These are phyloP conservation scores for Marcusenius ussheri DNA, from an alignment of 2,113 vertebrate species.

Conservation along the genomic window DNA sequence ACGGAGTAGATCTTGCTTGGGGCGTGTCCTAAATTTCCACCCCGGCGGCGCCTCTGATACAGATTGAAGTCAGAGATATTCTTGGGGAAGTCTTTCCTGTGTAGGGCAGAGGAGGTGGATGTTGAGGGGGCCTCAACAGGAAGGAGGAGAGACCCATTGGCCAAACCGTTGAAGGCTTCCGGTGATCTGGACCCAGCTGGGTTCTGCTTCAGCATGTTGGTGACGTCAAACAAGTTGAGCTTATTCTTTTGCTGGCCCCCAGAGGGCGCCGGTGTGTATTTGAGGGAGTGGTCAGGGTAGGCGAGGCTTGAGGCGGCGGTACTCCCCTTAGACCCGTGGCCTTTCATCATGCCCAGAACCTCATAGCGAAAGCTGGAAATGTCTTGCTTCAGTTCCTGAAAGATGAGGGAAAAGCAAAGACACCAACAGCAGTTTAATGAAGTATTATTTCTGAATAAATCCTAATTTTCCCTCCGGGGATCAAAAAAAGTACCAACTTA, in stretches of 20 bases:
- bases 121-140: constrained; percentile 40
- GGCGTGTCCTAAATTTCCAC: constrained; percentile 42
- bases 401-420: constrained; percentile 19
- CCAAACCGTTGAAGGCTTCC: constrained; percentile 63
- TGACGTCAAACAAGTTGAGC: constrained; percentile 77
- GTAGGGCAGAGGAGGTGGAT: constrained; percentile 8
- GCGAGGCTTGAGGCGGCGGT: constrained; percentile 57
- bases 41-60: constrained; percentile 70
- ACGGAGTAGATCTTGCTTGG: constrained; percentile 74
- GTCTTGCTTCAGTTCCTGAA: constrained; percentile 93
- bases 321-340: constrained; percentile 51
- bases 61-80: constrained; percentile 70
- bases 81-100: constrained; percentile 64
- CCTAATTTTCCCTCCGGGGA: background rate
- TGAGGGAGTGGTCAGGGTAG: constrained; percentile 65
- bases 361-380: constrained; percentile 98
- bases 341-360: constrained; percentile 87
- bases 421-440: background rate
- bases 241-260: constrained; percentile 66
- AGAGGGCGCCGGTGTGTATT: constrained; percentile 48
- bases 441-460: background rate
- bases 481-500: background rate
- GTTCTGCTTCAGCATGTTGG: constrained; percentile 75
- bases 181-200: constrained; percentile 49
- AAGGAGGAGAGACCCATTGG: constrained; percentile 68